These are phyloP conservation scores for Cyanoliseus patagonus DNA, from an alignment of 2,113 vertebrate genomes.

Conservation along the genomic window DNA sequence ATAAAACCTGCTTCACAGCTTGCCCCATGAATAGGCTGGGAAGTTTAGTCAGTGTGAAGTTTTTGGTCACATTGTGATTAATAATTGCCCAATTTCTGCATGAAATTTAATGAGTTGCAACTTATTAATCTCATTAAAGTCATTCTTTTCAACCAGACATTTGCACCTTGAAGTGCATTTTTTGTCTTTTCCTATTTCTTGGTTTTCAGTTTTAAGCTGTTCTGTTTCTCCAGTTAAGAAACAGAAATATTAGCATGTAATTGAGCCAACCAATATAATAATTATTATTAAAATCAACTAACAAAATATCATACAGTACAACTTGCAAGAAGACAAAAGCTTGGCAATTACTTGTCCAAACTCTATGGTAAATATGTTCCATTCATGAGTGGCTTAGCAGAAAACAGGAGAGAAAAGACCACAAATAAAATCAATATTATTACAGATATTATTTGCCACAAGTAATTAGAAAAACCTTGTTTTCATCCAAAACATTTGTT, in stretches of 20 bases:
- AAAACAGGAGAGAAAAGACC: constrained; percentile 32
- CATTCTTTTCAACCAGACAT: background rate
- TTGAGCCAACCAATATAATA: background rate
- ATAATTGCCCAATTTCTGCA: background rate
- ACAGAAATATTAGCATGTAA: background rate
- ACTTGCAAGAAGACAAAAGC: background rate
- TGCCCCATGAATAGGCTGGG: background rate
- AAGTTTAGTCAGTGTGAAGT: background rate
- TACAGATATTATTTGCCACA: constrained; percentile 42
- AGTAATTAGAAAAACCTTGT: constrained; percentile 13
- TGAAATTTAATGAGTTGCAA: background rate
- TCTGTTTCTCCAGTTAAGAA: background rate
- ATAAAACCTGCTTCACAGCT: background rate
- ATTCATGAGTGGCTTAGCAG: constrained; percentile 22
- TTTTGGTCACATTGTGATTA: background rate
- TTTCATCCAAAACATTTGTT: constrained; percentile 45
- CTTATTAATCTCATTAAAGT: background rate
- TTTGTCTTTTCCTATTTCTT: background rate
- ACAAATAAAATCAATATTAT: constrained; percentile 59
- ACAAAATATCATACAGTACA: background rate
- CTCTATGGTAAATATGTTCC: background rate
- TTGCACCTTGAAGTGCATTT: background rate
- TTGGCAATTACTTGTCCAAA: constrained; percentile 26
- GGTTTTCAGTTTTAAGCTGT: background rate
- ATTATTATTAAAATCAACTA: background rate